Evolutionary conservation across 2,113 vertebrate genomes (phyloP).

Genomic region (Sylvilagus bachmani): DNA sequence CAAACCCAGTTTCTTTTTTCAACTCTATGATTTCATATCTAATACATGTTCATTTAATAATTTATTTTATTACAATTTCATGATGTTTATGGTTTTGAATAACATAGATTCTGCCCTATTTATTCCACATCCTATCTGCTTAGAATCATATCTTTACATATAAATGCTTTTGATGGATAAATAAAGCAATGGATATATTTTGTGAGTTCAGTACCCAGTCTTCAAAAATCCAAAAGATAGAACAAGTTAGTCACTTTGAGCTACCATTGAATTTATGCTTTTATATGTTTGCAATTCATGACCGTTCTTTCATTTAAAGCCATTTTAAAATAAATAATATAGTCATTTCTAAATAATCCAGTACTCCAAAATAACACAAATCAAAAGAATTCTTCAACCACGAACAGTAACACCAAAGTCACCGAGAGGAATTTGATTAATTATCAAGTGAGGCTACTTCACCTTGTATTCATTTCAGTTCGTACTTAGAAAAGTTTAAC

Average conservation of each 20-base stretch:
- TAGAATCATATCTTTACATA: not conserved
- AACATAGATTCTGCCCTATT: not conserved
- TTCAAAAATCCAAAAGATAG: not conserved
- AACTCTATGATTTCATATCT: not conserved
- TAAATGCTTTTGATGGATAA: not conserved
- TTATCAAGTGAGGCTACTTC: not conserved
- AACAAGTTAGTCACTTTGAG: constrained; percentile 16
- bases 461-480: not conserved
- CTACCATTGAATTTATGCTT: not conserved
- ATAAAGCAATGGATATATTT: not conserved
- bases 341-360: not conserved
- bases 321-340: not conserved
- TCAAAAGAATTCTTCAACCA: not conserved
- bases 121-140: not conserved
- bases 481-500: not conserved
- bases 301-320: not conserved
- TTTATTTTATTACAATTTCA: not conserved
- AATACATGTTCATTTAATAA: not conserved
- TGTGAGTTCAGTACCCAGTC: not conserved
- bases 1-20: not conserved
- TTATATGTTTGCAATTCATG: not conserved
- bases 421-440: not conserved
- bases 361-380: not conserved
- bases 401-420: not conserved
- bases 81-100: constrained; percentile 29